Base-by-base conservation (phyloP, 2,888 invertebrate genomes). In the Ferrisia virgata region DNA sequence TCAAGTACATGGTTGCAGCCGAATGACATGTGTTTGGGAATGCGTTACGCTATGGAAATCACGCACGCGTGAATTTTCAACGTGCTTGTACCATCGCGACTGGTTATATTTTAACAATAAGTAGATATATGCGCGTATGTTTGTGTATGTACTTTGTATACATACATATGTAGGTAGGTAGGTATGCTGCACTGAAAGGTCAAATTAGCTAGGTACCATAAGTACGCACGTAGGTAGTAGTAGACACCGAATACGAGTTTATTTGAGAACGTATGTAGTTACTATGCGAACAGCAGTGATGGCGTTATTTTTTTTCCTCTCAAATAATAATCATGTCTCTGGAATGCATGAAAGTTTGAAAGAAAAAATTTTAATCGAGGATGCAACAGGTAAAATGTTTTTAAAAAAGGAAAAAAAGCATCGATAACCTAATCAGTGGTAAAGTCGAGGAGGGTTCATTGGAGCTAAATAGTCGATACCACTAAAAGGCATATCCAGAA, bases 1-100 rank as follows among this genome's bases (percentile, higher is more conserved):
- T 22, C 58, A 64, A 64, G 58, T 64, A 64, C 58, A 28, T 64
- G 2, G 13, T n/a, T 64, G 47, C 28, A 2, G 58, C 28, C 58
- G 58, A 64, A 64, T 64, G 58, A 64, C 58, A 64, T 64, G 58
- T 64, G 58, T 64, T 64, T 64, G 58, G 58, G 58, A 64, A 64
- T 64, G 58, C 58, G 58, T 64, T 64, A 64, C 11, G 58, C 25
- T 64, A 28, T 64, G 58, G 58, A 64, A 64, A 64, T 64, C 58
- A 64, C 58, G 58, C 58, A 64, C 58, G 58, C 58, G 58, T 64
- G 58, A 64, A 64, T 64, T 64, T 64, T 64, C 28, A 28, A 64
- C 58, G 28, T 64, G 58, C 58, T 28, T 64, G 11, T n/a, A n/a
- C 8, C 25, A 64, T n/a, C 58, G 58, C 47, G 4, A 47, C 3